Conservation (phyloP, 1,140 invertebrate genomes). For the Lamellibrachia luymesi region DNA sequence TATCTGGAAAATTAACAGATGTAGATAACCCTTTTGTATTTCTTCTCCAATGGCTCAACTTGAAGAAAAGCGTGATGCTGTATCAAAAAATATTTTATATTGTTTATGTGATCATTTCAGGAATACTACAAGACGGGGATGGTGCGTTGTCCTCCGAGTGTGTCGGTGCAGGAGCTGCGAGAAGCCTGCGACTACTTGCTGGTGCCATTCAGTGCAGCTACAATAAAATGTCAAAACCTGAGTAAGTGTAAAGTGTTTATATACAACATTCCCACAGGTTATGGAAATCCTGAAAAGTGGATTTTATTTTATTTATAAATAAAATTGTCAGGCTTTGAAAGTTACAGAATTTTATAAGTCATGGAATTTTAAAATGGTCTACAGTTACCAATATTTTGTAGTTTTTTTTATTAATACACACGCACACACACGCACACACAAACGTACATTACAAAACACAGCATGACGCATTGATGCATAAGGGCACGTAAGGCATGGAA, state of each 20-base stretch:
- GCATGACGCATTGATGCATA: too few species aligned
- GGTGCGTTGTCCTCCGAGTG: constrained; percentile 81
- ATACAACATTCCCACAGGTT: neutral
- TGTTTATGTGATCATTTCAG: constrained; percentile 42
- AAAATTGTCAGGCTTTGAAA: too few species aligned
- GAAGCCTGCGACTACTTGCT: constrained; percentile 99
- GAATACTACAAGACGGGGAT: constrained; percentile 91
- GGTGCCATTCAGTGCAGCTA: constrained; percentile 94
- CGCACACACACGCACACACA: too few species aligned
- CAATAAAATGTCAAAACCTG: constrained; percentile 92
- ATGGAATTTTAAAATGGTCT: too few species aligned
- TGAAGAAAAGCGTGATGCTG: neutral
- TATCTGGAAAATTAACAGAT: neutral
- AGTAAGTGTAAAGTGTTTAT: constrained; percentile 64
- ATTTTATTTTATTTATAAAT: too few species aligned
- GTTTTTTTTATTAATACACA: too few species aligned
- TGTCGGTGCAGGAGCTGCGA: constrained; percentile 87
- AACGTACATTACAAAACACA: too few species aligned
- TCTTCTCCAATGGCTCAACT: neutral
- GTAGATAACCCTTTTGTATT: neutral
- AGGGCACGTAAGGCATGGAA: too few species aligned
- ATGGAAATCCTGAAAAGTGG: too few species aligned
- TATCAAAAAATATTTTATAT: neutral
- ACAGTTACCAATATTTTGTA: too few species aligned
- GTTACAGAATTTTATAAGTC: too few species aligned